Base-by-base conservation (phyloP, 2,888 invertebrate species). In the Agonopterix heracliana region DNA sequence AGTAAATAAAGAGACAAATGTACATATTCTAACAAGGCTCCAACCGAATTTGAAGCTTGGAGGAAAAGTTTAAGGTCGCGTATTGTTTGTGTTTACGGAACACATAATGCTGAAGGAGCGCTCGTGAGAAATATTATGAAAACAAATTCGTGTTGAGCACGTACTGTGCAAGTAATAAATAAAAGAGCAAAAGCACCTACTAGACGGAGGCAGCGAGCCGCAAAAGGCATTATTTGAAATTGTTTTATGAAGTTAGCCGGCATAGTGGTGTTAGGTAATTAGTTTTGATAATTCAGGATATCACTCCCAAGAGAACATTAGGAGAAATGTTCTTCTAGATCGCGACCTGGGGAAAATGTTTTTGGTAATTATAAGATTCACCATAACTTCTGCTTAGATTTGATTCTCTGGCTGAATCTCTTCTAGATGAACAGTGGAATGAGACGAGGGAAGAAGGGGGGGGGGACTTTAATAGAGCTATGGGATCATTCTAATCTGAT, bases 141-240 rank as follows among this genome's bases (percentile, higher is more conserved):
- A 86, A 87, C 87, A 87, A 87, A 87, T 86, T 87, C 81, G 77
- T 71, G 81, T 78, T 81, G 83, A 84, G 84, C 86, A 85, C 86
- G 86, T 87, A 80, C 78, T 75, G 82, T 74, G 76, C 77, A 72
- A 80, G 85, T 84, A 84, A 85, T 87, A 87, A 86, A 86, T 86
- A 85, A 82, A 68, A 74, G 76, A 77, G 74, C 68, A 80, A 73
- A 72, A 78, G 77, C 68, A 71, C 60, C 61, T 41, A 68, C 63
- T 68, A 67, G 64, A 68, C 56, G 62, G 64, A 64, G 66, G 68
- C 69, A 72, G 72, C 68, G 67, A 68, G 65, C 78, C 73, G 66
- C 73, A 71, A 73, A 80, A 84, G 71, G 78, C 68, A 74, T 77
- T 81, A 77, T 81, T 74, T 74, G 74, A 74, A 82, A 81, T 80